Evolutionary conservation across 2,797 vertebrate genomes (phyloP).

Genomic region (Nannoperca australis): DNA sequence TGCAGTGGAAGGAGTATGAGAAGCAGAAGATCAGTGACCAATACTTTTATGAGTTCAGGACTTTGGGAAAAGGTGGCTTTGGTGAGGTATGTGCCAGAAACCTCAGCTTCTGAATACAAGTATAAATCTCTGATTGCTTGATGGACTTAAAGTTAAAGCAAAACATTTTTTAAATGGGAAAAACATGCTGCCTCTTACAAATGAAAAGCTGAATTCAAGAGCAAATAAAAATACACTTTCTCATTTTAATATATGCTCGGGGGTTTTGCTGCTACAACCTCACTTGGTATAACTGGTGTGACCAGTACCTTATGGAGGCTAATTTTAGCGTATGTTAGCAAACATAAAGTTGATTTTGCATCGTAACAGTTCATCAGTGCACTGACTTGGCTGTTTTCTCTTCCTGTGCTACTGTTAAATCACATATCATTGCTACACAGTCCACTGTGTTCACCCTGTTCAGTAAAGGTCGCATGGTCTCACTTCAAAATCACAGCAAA

Average conservation of each 20-base stretch:
- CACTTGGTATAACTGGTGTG: neutral
- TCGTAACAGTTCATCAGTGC: neutral
- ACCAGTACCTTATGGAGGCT: neutral
- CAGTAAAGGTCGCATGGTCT: too few relatives aligned
- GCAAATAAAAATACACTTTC: neutral
- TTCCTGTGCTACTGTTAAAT: neutral
- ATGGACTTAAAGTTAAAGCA: neutral
- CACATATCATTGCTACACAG: neutral
- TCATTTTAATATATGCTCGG: neutral
- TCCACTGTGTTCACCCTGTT: too few relatives aligned
- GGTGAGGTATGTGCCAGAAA: slow-evolving; percentile 88
- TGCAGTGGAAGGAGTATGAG: slow-evolving; percentile 93
- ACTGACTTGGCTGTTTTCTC: neutral
- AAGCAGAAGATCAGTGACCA: slow-evolving; percentile 87
- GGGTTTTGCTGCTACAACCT: neutral
- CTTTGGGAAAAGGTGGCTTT: slow-evolving; percentile 92
- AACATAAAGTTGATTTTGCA: neutral
- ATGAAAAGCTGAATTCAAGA: neutral
- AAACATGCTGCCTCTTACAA: neutral
- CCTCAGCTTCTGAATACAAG: neutral
- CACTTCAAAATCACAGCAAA: neutral
- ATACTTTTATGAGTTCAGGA: slow-evolving; percentile 91
- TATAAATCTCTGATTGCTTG: neutral
- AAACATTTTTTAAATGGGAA: neutral
- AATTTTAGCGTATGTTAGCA: neutral